Base-by-base conservation (phyloP, 2,888 invertebrate species). In the Amphimallon solstitiale region DNA sequence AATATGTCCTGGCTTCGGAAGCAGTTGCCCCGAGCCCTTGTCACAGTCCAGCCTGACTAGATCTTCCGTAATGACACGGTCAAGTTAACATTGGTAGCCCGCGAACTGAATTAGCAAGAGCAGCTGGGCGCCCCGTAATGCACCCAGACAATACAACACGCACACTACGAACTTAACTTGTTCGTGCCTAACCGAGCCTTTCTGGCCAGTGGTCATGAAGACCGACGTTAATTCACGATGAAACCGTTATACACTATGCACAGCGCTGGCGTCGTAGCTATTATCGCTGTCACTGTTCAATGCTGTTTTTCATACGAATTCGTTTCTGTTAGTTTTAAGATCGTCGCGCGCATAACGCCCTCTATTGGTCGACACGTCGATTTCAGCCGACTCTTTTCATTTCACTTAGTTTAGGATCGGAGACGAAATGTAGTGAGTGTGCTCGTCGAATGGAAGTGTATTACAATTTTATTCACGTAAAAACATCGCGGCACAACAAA, bases 51-150 rank as follows among this genome's bases (percentile, higher is more conserved):
- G 78, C 77, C 78, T 77, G 77, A 78, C 75, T 73, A 77, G 77
- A 76, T 74, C 77, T 79, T 79, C 78, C 77, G 78, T 80, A 77
- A 78, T 76, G 78, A 76, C 76, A 79, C 76, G 80, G 81, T 82
- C 81, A 82, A 78, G 82, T 81, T 77, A 81, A 82, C 82, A 82
- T 82, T 78, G 76, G 81, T 79, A 79, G 78, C 74, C 74, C 75
- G 75, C 71, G 74, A 77, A 73, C 75, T 74, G 75, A 72, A 75
- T 75, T 76, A 77, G 77, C 76, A 74, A 15, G 76, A 69, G 29
- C 77, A 77, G 75, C 77, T 74, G 77, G 78, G 78, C 79, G 79
- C 78, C 78, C 77, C 75, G 74, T 76, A 77, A 78, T 77, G 79
- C 80, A 80, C 79, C 81, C 82, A 80, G 77, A 73, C 79, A 81